Conservation (phyloP, 2,113 vertebrate genomes). For the Danionella cerebrum region DNA sequence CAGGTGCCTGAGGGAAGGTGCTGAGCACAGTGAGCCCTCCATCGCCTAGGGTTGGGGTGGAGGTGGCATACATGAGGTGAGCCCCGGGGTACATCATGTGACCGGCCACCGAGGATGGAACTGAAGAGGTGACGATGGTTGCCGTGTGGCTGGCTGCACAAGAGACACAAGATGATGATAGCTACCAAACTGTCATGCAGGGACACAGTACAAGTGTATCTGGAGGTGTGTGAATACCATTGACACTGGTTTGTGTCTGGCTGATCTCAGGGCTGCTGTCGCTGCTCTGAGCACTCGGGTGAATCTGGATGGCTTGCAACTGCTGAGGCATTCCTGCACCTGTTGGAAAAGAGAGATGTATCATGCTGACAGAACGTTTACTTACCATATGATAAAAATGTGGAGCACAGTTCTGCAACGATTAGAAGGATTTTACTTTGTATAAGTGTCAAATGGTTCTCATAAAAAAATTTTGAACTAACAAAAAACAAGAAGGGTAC, state of each 20-base stretch:
- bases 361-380: no score
- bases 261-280: constrained; percentile 82
- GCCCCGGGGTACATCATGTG: constrained; percentile 93
- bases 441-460: no score
- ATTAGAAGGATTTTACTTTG: no score
- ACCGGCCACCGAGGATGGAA: constrained; percentile 78
- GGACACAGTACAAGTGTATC: no score
- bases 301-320: constrained; percentile 84
- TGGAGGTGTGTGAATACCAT: constrained; percentile 59
- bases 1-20: constrained; percentile 75
- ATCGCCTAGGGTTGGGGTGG: constrained; percentile 75
- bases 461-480: no score
- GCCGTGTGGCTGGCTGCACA: constrained; percentile 73
- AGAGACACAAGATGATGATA: not conserved
- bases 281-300: constrained; percentile 70
- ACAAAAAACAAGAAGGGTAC: no score
- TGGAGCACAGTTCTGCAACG: no score
- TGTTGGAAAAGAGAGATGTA: constrained; percentile 41
- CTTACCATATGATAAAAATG: no score
- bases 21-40: constrained; percentile 85
- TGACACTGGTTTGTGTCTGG: constrained; percentile 73
- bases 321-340: constrained; percentile 80
- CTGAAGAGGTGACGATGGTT: constrained; percentile 78
- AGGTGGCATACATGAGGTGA: constrained; percentile 83
- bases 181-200: no score